Evolutionary conservation across 2,888 invertebrate genomes (phyloP).

Genomic region (Meandrusa payeni): DNA sequence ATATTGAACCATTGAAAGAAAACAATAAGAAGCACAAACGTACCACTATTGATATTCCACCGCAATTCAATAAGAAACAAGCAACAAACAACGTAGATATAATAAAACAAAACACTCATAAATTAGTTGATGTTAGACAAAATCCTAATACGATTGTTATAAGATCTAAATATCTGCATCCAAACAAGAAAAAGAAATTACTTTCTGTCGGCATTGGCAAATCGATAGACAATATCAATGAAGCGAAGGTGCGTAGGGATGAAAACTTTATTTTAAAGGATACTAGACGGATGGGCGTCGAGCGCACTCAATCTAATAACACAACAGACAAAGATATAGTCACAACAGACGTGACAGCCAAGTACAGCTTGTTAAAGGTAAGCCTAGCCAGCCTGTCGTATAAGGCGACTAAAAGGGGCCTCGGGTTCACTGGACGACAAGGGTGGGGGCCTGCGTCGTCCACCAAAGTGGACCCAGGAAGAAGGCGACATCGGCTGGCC

Average conservation of each 20-base stretch:
- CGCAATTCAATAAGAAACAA: not conserved
- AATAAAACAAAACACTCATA: too few relatives aligned
- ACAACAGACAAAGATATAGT: not conserved
- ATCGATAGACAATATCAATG: too few relatives aligned
- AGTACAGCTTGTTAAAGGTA: constrained; percentile 45
- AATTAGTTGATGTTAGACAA: too few relatives aligned
- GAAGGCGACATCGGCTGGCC: not conserved
- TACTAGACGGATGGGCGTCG: too few relatives aligned
- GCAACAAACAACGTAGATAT: too few relatives aligned
- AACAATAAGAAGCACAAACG: not conserved
- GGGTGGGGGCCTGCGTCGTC: not conserved
- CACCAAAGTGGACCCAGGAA: too few relatives aligned
- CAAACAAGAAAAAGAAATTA: not conserved
- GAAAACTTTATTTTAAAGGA: too few relatives aligned
- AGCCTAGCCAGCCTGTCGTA: constrained; percentile 1
- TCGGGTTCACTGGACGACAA: not conserved
- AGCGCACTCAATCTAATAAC: too few relatives aligned
- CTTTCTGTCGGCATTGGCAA: not conserved
- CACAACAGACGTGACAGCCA: constrained; percentile 27
- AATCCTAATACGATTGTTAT: too few relatives aligned
- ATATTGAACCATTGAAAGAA: not conserved
- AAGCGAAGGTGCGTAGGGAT: too few relatives aligned
- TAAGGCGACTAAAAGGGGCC: too few relatives aligned
- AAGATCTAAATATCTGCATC: constrained; percentile 1
- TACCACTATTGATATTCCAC: not conserved